phyloP scores from a whole-genome alignment of 2,113 vertebrate species.

The Nymphicus hollandicus region DNA sequence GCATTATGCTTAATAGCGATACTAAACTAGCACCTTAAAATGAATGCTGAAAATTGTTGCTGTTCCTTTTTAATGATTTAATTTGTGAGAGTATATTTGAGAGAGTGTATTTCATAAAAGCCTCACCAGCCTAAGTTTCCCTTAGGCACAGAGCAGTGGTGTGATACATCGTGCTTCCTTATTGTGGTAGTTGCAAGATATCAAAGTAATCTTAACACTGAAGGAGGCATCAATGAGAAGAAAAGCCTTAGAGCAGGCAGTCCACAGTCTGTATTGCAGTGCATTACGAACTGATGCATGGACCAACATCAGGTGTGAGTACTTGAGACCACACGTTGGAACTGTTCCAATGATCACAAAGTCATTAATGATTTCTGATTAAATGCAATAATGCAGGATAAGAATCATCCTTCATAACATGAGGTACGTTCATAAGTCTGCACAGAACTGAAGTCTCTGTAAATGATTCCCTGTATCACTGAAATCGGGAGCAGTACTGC shows the following conservation, averaged over 20 bases:
- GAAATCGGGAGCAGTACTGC: background rate
- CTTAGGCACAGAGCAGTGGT: background rate
- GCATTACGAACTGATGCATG: rapidly evolving
- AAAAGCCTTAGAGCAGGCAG: background rate
- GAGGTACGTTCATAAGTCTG: background rate
- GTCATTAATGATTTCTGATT: background rate
- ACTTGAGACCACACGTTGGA: background rate
- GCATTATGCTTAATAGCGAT: background rate
- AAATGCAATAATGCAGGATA: background rate
- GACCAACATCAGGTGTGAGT: background rate
- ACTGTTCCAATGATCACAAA: background rate
- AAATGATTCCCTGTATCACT: background rate
- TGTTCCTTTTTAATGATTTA: background rate
- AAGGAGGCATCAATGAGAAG: background rate
- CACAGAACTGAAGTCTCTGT: background rate
- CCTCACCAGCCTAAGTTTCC: background rate
- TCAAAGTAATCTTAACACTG: background rate
- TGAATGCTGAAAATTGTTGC: background rate
- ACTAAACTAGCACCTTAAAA: background rate
- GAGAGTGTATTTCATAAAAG: background rate
- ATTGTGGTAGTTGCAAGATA: background rate
- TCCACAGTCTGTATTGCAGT: background rate
- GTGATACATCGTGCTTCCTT: background rate
- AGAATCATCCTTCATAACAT: background rate
- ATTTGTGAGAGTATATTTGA: background rate